A percentile compares a stretch with the other conserved stretches of the same genome.
These are phyloP conservation scores for Lochmaea capreae DNA, from an alignment of 2,888 invertebrate genomes.

Conservation along the genomic window DNA sequence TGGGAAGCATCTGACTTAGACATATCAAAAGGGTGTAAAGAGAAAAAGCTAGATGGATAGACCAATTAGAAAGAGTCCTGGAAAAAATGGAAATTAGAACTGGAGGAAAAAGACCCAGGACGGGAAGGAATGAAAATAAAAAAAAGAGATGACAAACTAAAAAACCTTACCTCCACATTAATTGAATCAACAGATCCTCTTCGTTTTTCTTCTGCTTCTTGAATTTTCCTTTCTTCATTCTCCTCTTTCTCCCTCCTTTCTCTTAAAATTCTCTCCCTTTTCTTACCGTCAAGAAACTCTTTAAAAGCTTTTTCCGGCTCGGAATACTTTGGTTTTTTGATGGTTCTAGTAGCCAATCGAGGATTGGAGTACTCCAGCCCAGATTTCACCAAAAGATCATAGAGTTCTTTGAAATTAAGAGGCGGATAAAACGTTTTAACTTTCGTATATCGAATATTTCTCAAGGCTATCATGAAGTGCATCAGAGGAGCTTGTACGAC, in stretches of 20 bases:
- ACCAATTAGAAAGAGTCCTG: too few relatives aligned
- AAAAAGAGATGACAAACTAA: too few relatives aligned
- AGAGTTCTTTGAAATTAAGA: constrained; percentile 51
- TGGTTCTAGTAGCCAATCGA: constrained; percentile 17
- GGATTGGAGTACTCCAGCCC: constrained; percentile 28
- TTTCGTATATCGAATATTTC: constrained; percentile 73
- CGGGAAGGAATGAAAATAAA: too few relatives aligned
- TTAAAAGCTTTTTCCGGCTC: constrained; percentile 44
- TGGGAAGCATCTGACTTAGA: too few relatives aligned
- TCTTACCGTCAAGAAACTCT: constrained; percentile 43
- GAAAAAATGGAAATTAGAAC: too few relatives aligned
- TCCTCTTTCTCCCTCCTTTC: constrained; percentile 41
- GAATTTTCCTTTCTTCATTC: constrained; percentile 36
- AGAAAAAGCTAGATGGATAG: too few relatives aligned
- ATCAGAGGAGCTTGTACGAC: constrained; percentile 79
- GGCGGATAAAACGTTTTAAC: constrained; percentile 51
- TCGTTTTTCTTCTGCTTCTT: constrained; percentile 39
- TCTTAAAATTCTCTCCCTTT: constrained; percentile 38
- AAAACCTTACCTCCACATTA: constrained; percentile 69
- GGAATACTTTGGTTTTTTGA: constrained; percentile 22
- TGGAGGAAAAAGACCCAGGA: neutral
- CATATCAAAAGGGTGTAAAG: too few relatives aligned
- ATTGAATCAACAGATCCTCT: constrained; percentile 65
- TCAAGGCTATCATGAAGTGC: constrained; percentile 76
- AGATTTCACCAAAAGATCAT: constrained; percentile 50